These are phyloP conservation scores for Carettochelys insculpta DNA, from an alignment of 2,113 vertebrate genomes.

Conservation along the genomic window DNA sequence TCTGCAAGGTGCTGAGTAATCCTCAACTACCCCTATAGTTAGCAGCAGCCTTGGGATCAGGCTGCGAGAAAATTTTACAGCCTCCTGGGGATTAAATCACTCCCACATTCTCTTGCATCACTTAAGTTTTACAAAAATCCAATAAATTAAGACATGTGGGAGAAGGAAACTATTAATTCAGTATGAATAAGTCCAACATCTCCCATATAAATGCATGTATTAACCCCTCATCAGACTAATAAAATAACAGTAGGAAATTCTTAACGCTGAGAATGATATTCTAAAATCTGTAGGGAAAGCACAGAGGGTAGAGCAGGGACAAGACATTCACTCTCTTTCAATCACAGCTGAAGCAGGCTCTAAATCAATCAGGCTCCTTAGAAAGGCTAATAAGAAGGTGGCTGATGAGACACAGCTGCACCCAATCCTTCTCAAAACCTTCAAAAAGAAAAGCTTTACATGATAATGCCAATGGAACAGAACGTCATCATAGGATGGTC, in stretches of 20 bases:
- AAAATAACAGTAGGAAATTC: neutral
- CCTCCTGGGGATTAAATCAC: neutral
- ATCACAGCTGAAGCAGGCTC: constrained; percentile 58
- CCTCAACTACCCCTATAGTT: neutral
- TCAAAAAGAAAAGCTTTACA: constrained; percentile 57
- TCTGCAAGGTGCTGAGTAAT: neutral
- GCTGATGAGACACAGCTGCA: constrained; percentile 56
- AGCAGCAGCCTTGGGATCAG: neutral
- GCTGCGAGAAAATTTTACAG: neutral
- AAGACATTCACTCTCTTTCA: constrained; percentile 45
- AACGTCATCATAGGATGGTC: constrained; percentile 19
- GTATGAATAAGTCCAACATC: constrained; percentile 23
- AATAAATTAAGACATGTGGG: neutral
- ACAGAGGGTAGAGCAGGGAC: neutral
- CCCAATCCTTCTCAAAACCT: constrained; percentile 18
- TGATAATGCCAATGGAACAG: constrained; percentile 38
- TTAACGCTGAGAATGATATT: neutral
- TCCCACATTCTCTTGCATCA: neutral
- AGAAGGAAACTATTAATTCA: constrained; percentile 39
- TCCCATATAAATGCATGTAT: neutral
- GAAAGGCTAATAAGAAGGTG: constrained; percentile 57
- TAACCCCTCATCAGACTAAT: neutral
- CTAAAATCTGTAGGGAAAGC: constrained; percentile 26
- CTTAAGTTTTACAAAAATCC: neutral
- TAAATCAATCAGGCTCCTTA: constrained; percentile 66